Conservation (phyloP, 2,113 vertebrate genomes). For the Poeciliopsis turrubarensis region DNA sequence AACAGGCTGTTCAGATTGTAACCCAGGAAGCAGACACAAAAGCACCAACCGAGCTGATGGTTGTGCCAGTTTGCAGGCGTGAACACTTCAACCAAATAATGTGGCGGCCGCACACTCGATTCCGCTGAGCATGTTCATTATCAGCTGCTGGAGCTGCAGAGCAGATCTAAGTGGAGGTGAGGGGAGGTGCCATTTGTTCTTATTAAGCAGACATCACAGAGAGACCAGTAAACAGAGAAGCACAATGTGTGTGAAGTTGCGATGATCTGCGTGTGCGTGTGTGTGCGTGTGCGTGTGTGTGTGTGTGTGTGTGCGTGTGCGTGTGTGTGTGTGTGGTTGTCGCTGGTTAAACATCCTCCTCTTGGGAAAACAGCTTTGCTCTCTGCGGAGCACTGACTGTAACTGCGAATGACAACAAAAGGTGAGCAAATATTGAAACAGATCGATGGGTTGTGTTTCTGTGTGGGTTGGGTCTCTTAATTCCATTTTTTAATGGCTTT, state of each 20-base stretch:
- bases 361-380: slow-evolving; percentile 53
- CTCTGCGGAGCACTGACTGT: slow-evolving; percentile 28
- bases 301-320: slow-evolving; percentile 5
- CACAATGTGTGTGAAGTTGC: neutral
- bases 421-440: slow-evolving; percentile 53
- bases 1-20: slow-evolving; percentile 59
- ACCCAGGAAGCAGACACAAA: slow-evolving; percentile 57
- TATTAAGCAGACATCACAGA: slow-evolving; percentile 27
- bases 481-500: slow-evolving; percentile 7
- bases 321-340: slow-evolving; percentile 10
- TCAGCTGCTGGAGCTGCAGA: slow-evolving; percentile 9
- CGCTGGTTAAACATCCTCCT: slow-evolving; percentile 46
- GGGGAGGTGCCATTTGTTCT: slow-evolving; percentile 23
- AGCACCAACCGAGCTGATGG: slow-evolving; percentile 22
- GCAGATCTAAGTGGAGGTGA: slow-evolving; percentile 25
- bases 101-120: neutral
- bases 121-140: slow-evolving; percentile 18
- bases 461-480: slow-evolving; percentile 1
- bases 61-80: slow-evolving; percentile 30
- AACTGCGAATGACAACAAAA: slow-evolving; percentile 49
- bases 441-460: slow-evolving; percentile 6
- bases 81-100: slow-evolving; percentile 36
- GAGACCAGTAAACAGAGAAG: slow-evolving; percentile 2
- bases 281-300: too few species aligned
- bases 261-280: too few species aligned